Evolutionary conservation across 2,797 vertebrate genomes (phyloP).

Genomic region (Eulemur mongoz): DNA sequence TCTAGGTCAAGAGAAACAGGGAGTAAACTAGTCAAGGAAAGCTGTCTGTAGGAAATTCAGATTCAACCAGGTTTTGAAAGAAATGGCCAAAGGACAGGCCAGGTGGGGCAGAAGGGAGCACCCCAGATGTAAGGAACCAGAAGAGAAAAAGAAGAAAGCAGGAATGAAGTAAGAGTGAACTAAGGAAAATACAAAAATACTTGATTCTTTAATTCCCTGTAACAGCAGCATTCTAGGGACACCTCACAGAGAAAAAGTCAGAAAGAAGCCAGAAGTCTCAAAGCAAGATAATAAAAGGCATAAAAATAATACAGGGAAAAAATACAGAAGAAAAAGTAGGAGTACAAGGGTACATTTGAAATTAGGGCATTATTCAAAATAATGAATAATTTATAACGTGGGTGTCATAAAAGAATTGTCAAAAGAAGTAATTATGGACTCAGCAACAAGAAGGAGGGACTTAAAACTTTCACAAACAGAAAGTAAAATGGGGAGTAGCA

Average conservation of each 20-base stretch:
- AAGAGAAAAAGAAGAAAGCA: background rate
- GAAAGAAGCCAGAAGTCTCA: constrained; percentile 6
- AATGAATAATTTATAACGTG: constrained; percentile 48
- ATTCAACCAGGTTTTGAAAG: background rate
- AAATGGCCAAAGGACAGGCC: background rate
- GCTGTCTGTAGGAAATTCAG: background rate
- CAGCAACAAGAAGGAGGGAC: background rate
- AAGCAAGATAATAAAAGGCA: constrained; percentile 7
- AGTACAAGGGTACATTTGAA: background rate
- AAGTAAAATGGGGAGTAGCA: background rate
- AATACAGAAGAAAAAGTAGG: constrained; percentile 4
- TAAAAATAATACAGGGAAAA: background rate
- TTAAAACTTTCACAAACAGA: constrained; percentile 26
- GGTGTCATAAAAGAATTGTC: background rate
- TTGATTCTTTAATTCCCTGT: background rate
- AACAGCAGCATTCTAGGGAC: background rate
- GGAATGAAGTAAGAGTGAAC: background rate
- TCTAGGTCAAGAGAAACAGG: background rate
- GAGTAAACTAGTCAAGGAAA: background rate
- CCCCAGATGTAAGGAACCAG: background rate
- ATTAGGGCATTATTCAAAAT: constrained; percentile 55
- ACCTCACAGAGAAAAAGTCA: background rate
- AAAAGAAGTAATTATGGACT: constrained; percentile 16
- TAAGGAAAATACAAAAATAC: background rate
- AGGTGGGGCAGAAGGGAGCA: background rate